Conservation (phyloP, 1,140 invertebrate genomes). For the Drosophila pandora region DNA sequence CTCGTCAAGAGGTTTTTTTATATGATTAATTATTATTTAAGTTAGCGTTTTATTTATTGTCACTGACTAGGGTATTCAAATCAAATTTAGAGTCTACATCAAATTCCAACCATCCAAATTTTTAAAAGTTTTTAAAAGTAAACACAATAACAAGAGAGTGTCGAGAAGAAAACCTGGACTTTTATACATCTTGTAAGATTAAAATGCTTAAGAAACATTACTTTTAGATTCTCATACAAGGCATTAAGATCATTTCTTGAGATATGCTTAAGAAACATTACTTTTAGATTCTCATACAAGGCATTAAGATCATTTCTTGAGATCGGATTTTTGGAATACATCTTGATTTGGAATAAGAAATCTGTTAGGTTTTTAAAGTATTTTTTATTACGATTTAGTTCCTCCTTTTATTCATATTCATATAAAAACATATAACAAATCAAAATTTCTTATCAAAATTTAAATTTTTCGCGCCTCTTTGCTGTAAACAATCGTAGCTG, state of each 20-base stretch:
- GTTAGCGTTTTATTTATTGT: conserved; percentile 14
- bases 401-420: too few species aligned
- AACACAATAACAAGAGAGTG: neutral
- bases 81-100: neutral
- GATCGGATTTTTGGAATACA: too few species aligned
- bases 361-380: too few species aligned
- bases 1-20: too few species aligned
- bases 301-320: too few species aligned
- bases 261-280: neutral
- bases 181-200: neutral
- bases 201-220: neutral
- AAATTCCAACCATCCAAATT: neutral
- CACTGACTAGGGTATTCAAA: neutral
- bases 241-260: too few species aligned
- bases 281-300: neutral
- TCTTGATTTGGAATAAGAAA: too few species aligned
- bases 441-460: too few species aligned
- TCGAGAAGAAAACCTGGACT: neutral
- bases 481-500: too few species aligned
- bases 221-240: neutral
- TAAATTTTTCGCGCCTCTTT: too few species aligned
- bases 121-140: neutral
- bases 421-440: too few species aligned
- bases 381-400: too few species aligned
- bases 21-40: conserved; percentile 27